Base-by-base conservation (phyloP, 2,113 vertebrate genomes). In the Morone chrysops region DNA sequence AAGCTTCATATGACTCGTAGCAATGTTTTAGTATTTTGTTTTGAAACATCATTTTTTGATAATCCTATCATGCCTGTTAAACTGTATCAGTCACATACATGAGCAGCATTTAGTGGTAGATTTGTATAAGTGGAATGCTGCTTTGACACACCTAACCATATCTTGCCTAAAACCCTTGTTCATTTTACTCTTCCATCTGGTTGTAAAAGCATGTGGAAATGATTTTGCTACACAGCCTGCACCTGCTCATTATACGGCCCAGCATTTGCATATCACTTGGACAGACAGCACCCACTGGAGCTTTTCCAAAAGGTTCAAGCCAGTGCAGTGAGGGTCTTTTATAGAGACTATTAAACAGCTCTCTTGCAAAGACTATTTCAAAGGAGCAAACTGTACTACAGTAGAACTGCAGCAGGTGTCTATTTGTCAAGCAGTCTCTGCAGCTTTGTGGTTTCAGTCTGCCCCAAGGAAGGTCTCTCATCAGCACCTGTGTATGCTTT, bases 201-300 rank as follows among this genome's bases (percentile, higher is more conserved):
- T 70, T 1, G 56, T 68, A 41, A 75, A 85, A 85, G 80, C 84
- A 88, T 76, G 77, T 89, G 88, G 87, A 77, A 90, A 72, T 78
- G 70, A 78, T 92, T 89, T 80, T 1, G 9, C 79, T 36, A 12
- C 80, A 57, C 67, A 74, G 48, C 40, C 78, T 78, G 82, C 89
- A 90, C 85, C 87, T 87, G 87, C 87, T 92, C 78, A 84, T 91
- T 91, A 90, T 79, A 85, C 60, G n/a, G 78, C 62, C 76, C 82
- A 88, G 90, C 89, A 90, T 92, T 86, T 90, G 91, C 88, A 87
- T 85, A 89, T 92, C 83, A 80, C 81, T 83, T 61, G 70, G 78
- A 83, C 80, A 82, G 83, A 78, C 82, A 86, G 78, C 85, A 59
- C 60, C 9, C 67, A 76, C 86, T 82, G 86, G 85, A 84, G 79